Conservation (phyloP, 2,113 vertebrate genomes). For the Setophaga coronata region DNA sequence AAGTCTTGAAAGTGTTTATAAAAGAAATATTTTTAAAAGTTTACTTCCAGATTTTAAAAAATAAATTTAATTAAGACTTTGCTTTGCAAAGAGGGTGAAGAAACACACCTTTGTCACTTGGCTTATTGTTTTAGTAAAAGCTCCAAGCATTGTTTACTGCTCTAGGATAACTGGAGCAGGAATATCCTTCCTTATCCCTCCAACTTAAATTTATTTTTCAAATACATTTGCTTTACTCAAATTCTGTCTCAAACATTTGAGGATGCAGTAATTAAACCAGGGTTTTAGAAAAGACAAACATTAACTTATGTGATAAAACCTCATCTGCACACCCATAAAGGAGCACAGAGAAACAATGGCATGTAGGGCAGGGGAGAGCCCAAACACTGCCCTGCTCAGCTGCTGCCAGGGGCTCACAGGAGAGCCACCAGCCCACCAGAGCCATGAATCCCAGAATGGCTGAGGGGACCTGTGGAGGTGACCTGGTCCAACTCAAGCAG, state of each 20-base stretch:
- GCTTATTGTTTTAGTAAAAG: background rate
- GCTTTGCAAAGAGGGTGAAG: background rate
- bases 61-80: background rate
- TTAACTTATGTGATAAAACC: background rate
- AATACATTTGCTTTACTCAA: background rate
- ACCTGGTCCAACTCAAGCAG: background rate
- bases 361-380: rapidly evolving
- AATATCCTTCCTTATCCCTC: background rate
- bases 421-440: background rate
- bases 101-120: background rate
- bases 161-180: background rate
- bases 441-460: background rate
- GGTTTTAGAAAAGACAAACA: background rate
- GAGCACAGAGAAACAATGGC: background rate
- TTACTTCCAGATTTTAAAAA: background rate
- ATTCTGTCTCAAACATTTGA: background rate
- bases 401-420: background rate
- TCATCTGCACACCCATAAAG: background rate
- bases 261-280: background rate
- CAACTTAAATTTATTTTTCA: background rate
- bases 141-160: background rate
- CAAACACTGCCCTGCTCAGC: background rate
- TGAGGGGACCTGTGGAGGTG: background rate
- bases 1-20: background rate
- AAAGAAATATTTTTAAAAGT: background rate